phyloP scores from a whole-genome alignment of 2,888 invertebrate species.

The Elysia crispata region DNA sequence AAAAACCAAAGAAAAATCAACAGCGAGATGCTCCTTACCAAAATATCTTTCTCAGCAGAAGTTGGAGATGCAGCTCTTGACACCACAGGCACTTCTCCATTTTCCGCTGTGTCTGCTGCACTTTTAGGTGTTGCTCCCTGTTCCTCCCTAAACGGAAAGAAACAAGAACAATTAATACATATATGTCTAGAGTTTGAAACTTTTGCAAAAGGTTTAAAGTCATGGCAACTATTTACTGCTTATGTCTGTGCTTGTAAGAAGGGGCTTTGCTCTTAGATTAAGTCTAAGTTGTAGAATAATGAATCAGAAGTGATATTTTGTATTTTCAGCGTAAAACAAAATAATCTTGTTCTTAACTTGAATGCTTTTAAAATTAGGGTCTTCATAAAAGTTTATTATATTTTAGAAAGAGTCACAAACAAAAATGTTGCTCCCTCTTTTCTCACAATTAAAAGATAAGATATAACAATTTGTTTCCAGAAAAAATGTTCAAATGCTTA shows the following conservation, averaged over 20 bases:
- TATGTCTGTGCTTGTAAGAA: too few species aligned
- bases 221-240: too few species aligned
- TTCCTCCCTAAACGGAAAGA: constrained; percentile 68
- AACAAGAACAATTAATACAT: too few species aligned
- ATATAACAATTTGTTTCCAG: not conserved
- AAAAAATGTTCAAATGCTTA: too few species aligned
- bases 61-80: constrained; percentile 73
- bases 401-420: constrained; percentile 81
- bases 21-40: constrained; percentile 61
- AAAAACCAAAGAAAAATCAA: not conserved
- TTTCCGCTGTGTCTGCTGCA: constrained; percentile 61
- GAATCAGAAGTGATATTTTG: not conserved
- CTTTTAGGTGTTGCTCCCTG: constrained; percentile 65
- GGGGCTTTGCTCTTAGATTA: too few species aligned
- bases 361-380: too few species aligned
- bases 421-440: not conserved
- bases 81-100: constrained; percentile 68
- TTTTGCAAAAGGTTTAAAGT: too few species aligned
- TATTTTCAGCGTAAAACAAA: too few species aligned
- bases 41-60: constrained; percentile 76
- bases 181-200: too few species aligned
- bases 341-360: too few species aligned
- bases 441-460: not conserved
- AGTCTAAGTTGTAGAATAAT: too few species aligned
- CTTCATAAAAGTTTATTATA: too few species aligned